Evolutionary conservation across 2,797 vertebrate species (phyloP).

Genomic region (Orientallactaga sibirica): DNA sequence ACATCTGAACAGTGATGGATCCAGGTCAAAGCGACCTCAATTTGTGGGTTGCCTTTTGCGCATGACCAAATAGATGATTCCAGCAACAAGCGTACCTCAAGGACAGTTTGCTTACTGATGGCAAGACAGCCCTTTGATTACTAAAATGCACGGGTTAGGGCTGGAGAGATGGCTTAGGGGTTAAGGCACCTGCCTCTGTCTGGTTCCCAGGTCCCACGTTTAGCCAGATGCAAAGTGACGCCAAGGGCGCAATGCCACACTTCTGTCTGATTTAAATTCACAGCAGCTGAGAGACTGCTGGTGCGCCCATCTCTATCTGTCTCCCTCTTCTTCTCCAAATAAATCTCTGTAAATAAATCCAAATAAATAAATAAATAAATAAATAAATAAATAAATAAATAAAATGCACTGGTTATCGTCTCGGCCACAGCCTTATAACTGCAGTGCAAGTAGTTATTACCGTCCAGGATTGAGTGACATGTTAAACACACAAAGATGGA

Average conservation of each 20-base stretch:
- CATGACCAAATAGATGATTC: background rate
- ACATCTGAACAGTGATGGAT: background rate
- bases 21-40: conserved; percentile 9
- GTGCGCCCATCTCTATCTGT: too few relatives aligned
- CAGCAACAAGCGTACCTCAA: background rate
- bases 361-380: too few relatives aligned
- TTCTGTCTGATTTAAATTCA: too few relatives aligned
- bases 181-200: too few relatives aligned
- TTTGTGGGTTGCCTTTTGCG: background rate
- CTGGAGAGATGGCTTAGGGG: too few relatives aligned
- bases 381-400: too few relatives aligned
- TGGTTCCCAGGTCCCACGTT: too few relatives aligned
- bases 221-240: too few relatives aligned
- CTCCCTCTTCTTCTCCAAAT: too few relatives aligned
- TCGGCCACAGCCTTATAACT: background rate
- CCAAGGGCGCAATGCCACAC: too few relatives aligned
- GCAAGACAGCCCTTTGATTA: background rate
- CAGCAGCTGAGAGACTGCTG: too few relatives aligned
- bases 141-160: background rate
- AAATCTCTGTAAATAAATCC: too few relatives aligned
- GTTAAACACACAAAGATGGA: background rate
- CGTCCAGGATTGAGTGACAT: background rate
- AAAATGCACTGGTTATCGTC: background rate
- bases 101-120: background rate
- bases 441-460: background rate